Evolutionary conservation across 2,113 vertebrate genomes (phyloP).

Genomic region (Callopanchax toddi): DNA sequence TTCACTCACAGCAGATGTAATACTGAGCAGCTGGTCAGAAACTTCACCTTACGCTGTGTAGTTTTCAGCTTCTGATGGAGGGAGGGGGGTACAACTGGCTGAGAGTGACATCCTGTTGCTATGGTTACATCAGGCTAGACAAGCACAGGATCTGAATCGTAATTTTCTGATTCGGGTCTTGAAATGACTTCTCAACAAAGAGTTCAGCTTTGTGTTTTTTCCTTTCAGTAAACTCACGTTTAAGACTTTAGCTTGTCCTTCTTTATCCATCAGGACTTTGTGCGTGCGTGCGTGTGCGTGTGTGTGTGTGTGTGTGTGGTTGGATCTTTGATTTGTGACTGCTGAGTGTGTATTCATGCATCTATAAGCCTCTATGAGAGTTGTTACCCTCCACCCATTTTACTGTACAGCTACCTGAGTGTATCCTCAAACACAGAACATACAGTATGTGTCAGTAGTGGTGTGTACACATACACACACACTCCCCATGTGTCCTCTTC

Average conservation of each 20-base stretch:
- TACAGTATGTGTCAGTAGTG: conserved; percentile 35
- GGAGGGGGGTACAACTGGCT: too few relatives aligned
- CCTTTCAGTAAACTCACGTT: background rate
- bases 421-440: conserved; percentile 50
- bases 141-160: conserved; percentile 34
- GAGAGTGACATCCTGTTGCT: conserved; percentile 35
- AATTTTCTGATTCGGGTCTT: conserved; percentile 20
- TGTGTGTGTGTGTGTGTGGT: background rate
- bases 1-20: too few relatives aligned
- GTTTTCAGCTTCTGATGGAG: too few relatives aligned
- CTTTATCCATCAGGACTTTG: too few relatives aligned
- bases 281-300: background rate
- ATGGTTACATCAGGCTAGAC: conserved; percentile 41
- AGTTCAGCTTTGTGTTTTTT: background rate
- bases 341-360: conserved; percentile 1
- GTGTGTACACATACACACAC: conserved; percentile 2
- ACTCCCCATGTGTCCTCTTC: conserved; percentile 4
- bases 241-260: background rate
- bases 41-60: too few relatives aligned
- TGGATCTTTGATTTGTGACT: conserved; percentile 9
- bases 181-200: conserved; percentile 1
- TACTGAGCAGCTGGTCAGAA: too few relatives aligned
- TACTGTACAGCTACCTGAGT: conserved; percentile 44
- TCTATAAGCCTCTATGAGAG: conserved; percentile 22
- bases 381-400: conserved; percentile 6